phyloP scores from a whole-genome alignment of 92 coral and sea anemone genomes.

The Phenganax marumi region DNA sequence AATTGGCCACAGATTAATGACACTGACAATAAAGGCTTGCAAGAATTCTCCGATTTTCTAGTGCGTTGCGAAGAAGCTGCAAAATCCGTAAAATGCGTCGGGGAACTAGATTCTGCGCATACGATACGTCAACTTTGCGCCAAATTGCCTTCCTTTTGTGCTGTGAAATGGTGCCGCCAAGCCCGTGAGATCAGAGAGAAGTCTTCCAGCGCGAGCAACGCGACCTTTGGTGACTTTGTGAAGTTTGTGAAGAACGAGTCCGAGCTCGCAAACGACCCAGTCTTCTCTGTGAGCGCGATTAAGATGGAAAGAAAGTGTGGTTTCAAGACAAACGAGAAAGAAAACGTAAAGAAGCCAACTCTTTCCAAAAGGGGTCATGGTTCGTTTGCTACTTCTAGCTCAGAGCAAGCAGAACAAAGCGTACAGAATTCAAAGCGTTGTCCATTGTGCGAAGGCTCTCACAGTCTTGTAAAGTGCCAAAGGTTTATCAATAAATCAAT shows the following conservation, averaged over 20 bases:
- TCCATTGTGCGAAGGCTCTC: too few species aligned
- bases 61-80: conserved; percentile 59
- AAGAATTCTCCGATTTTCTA: conserved; percentile 62
- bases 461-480: too few species aligned
- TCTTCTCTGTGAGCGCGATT: not conserved
- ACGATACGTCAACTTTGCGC: conserved; percentile 28
- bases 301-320: not conserved
- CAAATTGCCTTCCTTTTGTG: conserved; percentile 42
- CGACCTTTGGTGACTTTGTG: conserved; percentile 2
- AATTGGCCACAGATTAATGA: conserved; percentile 65
- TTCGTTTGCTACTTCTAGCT: too few species aligned
- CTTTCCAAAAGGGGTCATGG: not conserved
- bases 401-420: too few species aligned
- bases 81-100: conserved; percentile 52
- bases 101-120: conserved; percentile 60
- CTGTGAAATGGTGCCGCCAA: conserved; percentile 51
- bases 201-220: too few species aligned
- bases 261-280: conserved; percentile 23
- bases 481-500: too few species aligned
- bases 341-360: not conserved
- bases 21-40: conserved; percentile 60
- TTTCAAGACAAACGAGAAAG: conserved; percentile 4
- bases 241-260: conserved; percentile 18
- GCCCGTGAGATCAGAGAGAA: conserved; percentile 33
- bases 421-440: too few species aligned